phyloP scores from a whole-genome alignment of 2,113 vertebrate genomes.

The Sardina pilchardus region DNA sequence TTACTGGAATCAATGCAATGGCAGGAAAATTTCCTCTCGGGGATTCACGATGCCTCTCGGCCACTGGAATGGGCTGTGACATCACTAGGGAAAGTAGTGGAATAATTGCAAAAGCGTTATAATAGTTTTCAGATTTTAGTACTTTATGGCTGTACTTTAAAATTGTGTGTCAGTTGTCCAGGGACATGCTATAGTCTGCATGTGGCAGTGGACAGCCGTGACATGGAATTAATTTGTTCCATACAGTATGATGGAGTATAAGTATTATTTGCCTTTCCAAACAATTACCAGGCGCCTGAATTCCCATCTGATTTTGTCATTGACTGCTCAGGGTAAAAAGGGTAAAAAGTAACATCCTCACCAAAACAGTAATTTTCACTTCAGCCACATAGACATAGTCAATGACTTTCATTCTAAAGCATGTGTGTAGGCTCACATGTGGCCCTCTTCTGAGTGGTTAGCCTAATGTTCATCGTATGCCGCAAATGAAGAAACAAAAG shows the following conservation, averaged over 20 bases:
- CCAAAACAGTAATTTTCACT: background rate
- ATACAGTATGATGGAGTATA: background rate
- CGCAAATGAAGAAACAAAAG: background rate
- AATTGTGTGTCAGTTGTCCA: background rate
- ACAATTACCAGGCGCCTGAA: background rate
- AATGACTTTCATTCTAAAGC: background rate
- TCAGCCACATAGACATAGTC: background rate
- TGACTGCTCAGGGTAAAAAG: too few species aligned
- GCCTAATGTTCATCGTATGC: background rate
- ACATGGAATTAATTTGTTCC: conserved; percentile 1
- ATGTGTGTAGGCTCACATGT: background rate
- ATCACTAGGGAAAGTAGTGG: background rate
- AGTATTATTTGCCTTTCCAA: background rate
- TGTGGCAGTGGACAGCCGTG: background rate
- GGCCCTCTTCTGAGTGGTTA: background rate
- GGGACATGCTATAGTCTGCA: background rate
- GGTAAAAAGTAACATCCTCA: background rate
- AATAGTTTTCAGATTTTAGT: background rate
- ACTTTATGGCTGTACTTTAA: background rate
- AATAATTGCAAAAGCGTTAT: background rate
- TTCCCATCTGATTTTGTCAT: background rate
- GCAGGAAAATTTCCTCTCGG: background rate
- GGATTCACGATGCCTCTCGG: background rate
- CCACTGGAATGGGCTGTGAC: background rate
- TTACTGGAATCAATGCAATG: background rate